Percentiles rank a stretch among this genome's conserved stretches.
Evolutionary conservation across 2,113 vertebrate species (phyloP).

Genomic region (Chascanopsetta lugubris): DNA sequence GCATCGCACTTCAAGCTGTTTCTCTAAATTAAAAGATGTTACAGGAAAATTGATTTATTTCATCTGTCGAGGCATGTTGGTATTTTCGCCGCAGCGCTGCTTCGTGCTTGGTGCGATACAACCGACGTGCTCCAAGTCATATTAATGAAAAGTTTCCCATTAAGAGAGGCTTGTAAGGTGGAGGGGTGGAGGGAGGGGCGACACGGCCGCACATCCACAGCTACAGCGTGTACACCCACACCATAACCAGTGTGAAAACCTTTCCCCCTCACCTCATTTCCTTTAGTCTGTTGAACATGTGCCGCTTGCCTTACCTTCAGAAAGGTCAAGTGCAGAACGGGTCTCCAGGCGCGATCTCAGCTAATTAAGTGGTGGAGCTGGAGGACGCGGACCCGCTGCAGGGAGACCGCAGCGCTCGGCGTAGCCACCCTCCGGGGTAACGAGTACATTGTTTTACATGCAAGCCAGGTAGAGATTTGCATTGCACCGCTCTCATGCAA

Average conservation of each 20-base stretch:
- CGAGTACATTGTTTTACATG: slow-evolving; percentile 62
- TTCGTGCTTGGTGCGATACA: slow-evolving; percentile 48
- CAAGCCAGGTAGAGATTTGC: slow-evolving; percentile 54
- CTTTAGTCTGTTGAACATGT: slow-evolving; percentile 71
- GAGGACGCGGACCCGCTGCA: slow-evolving; percentile 61
- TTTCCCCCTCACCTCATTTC: slow-evolving; percentile 66
- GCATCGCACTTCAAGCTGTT: slow-evolving; percentile 47
- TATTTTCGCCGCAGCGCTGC: slow-evolving; percentile 34
- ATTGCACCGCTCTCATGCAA: slow-evolving; percentile 47
- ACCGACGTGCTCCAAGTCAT: slow-evolving; percentile 33
- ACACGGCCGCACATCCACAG: slow-evolving; percentile 12
- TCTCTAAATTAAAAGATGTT: slow-evolving; percentile 53
- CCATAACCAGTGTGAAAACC: slow-evolving; percentile 30
- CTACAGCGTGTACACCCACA: slow-evolving; percentile 25
- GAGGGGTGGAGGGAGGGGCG: not conserved
- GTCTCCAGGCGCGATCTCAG: slow-evolving; percentile 67
- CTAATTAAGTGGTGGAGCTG: slow-evolving; percentile 74
- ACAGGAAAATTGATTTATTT: slow-evolving; percentile 24
- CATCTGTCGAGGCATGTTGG: slow-evolving; percentile 20
- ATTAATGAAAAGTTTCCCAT: slow-evolving; percentile 66
- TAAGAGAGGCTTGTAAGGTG: slow-evolving; percentile 39
- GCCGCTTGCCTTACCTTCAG: slow-evolving; percentile 69
- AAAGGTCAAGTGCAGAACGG: slow-evolving; percentile 79
- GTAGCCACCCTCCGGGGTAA: slow-evolving; percentile 55
- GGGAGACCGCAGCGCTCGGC: slow-evolving; percentile 49